phyloP scores from a whole-genome alignment of 2,797 vertebrate genomes.

The Enteromius anoplus region DNA sequence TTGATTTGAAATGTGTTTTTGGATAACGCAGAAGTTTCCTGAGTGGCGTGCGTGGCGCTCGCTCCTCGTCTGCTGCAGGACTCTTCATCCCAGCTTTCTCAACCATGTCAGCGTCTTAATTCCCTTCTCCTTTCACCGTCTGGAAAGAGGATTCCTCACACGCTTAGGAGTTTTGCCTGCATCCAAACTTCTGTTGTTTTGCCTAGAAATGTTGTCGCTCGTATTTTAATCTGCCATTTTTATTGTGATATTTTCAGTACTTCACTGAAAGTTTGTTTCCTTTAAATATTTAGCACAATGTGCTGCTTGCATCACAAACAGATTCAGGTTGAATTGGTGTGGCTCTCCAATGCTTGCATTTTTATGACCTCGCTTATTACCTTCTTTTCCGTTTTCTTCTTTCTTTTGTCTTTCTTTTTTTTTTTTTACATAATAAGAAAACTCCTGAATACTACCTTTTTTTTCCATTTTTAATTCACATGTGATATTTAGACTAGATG shows the following conservation, averaged over 20 bases:
- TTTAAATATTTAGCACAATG: slow-evolving; percentile 90
- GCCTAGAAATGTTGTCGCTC: slow-evolving; percentile 83
- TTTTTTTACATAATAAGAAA: slow-evolving; percentile 59
- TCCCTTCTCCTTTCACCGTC: slow-evolving; percentile 59
- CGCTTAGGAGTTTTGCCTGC: slow-evolving; percentile 51
- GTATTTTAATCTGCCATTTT: slow-evolving; percentile 87
- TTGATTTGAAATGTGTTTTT: not conserved
- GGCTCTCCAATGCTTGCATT: slow-evolving; percentile 81
- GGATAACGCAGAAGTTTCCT: not conserved
- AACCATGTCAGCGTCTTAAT: slow-evolving; percentile 51
- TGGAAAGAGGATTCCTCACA: slow-evolving; percentile 77
- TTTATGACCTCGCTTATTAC: slow-evolving; percentile 73
- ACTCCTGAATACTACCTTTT: slow-evolving; percentile 88
- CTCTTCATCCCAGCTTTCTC: slow-evolving; percentile 40
- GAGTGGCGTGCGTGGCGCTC: not conserved
- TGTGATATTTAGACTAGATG: slow-evolving; percentile 80
- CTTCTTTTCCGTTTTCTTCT: slow-evolving; percentile 67
- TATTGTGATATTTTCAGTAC: slow-evolving; percentile 89
- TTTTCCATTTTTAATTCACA: slow-evolving; percentile 88
- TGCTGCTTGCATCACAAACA: slow-evolving; percentile 84
- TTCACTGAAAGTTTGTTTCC: slow-evolving; percentile 87
- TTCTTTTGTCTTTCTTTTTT: slow-evolving; percentile 22
- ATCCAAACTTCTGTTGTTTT: slow-evolving; percentile 76
- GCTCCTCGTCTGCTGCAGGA: slow-evolving; percentile 43
- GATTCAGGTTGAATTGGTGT: slow-evolving; percentile 80